Evolutionary conservation across 1,140 invertebrate genomes (phyloP).

Genomic region (Paramacrobiotus metropolitanus): DNA sequence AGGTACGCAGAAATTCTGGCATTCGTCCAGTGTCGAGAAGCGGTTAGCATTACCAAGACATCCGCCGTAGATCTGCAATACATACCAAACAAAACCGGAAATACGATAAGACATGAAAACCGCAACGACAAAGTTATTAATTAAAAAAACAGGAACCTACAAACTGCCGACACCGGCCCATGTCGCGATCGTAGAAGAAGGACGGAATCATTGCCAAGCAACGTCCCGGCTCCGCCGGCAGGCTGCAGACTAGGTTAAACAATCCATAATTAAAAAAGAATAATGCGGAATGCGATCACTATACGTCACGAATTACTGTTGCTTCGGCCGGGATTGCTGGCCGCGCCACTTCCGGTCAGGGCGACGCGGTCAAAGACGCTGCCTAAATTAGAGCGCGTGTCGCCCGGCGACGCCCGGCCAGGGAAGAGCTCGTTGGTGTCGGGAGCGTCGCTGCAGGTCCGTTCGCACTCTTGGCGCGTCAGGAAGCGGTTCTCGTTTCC

Average conservation of each 20-base stretch:
- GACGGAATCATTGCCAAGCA: slow-evolving; percentile 23
- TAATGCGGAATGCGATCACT: background rate
- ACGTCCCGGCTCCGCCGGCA: slow-evolving; percentile 35
- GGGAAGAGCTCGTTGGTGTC: background rate
- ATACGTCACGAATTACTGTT: background rate
- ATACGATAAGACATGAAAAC: background rate
- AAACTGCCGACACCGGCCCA: slow-evolving; percentile 47
- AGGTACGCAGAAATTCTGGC: slow-evolving; percentile 2
- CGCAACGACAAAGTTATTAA: background rate
- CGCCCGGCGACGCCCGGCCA: background rate
- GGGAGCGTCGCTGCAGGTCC: slow-evolving; percentile 28
- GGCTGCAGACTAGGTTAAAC: slow-evolving; percentile 40
- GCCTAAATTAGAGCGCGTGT: background rate
- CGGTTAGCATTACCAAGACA: slow-evolving; percentile 10
- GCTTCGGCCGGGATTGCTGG: background rate
- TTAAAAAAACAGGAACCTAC: background rate
- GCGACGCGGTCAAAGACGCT: background rate
- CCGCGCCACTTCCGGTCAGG: background rate
- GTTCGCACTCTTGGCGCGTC: slow-evolving; percentile 45
- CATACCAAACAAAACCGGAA: background rate
- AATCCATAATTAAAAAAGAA: background rate
- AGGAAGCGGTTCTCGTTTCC: slow-evolving; percentile 67
- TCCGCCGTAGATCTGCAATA: slow-evolving; percentile 10
- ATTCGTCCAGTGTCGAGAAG: slow-evolving; percentile 6
- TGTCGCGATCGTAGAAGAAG: slow-evolving; percentile 51